Conservation (phyloP, 1,140 invertebrate genomes). For the Drosophila paulistorum region DNA sequence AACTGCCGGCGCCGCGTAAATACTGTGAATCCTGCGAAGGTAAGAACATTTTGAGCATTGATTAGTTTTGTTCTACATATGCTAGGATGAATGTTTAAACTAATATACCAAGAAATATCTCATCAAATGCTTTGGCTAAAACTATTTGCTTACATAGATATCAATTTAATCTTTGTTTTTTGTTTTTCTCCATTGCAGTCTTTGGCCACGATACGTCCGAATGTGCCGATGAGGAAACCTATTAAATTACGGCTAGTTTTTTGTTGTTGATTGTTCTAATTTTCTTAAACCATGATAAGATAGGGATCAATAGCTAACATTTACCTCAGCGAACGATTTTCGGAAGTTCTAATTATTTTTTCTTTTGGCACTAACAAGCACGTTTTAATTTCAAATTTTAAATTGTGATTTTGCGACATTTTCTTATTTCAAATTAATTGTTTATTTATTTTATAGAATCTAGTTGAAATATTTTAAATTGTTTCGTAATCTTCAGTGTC, state of each 20-base stretch:
- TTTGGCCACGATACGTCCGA: conserved; percentile 92
- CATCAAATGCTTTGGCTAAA: no score
- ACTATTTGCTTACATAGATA: no score
- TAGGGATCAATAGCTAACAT: conserved; percentile 15
- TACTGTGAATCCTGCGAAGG: conserved; percentile 97
- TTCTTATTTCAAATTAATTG: conserved; percentile 58
- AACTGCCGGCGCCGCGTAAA: conserved; percentile 86
- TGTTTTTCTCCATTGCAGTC: conserved; percentile 84
- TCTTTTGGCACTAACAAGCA: conserved; percentile 32
- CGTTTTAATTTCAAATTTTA: conserved; percentile 32
- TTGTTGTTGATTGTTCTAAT: conserved; percentile 25
- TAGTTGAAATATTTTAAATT: conserved; percentile 57
- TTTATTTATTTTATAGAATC: conserved; percentile 67
- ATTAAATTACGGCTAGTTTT: conserved; percentile 84
- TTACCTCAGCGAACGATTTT: conserved; percentile 50
- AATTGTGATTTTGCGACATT: conserved; percentile 46
- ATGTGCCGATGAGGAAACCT: conserved; percentile 92
- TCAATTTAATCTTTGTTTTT: neutral
- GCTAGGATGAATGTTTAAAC: no score
- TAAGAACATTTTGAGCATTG: conserved; percentile 68
- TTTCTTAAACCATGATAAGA: neutral
- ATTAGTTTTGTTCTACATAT: no score
- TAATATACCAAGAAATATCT: no score
- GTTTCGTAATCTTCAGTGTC: conserved; percentile 67
- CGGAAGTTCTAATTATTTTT: neutral